phyloP scores from a whole-genome alignment of 1,140 invertebrate genomes.

The Neodiprion lecontei region DNA sequence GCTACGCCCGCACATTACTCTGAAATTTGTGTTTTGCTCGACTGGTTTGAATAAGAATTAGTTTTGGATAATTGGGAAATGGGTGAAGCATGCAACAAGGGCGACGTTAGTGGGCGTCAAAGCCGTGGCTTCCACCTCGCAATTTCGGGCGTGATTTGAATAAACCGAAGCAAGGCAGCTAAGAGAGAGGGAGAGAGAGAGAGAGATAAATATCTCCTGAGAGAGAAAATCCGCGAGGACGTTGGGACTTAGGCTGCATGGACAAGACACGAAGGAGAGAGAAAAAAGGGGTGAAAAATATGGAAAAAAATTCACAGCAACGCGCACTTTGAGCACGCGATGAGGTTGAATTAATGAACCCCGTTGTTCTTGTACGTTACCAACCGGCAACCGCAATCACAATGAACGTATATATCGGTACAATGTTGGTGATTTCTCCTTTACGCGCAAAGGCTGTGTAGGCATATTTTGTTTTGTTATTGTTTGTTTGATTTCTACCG shows the following conservation, averaged over 20 bases:
- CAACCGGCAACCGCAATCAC: no score
- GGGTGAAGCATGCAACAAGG: not conserved
- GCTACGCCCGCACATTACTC: no score
- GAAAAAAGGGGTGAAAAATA: not conserved
- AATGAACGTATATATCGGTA: not conserved
- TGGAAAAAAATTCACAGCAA: no score
- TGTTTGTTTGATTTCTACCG: no score
- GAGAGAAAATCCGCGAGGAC: not conserved
- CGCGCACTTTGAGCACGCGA: not conserved
- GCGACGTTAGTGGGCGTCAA: not conserved
- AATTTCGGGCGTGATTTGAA: not conserved
- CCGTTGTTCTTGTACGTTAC: not conserved
- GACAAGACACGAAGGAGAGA: not conserved
- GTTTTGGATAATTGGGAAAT: no score
- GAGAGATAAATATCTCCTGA: not conserved
- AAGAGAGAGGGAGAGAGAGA: not conserved
- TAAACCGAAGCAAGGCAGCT: not conserved
- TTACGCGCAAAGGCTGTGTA: no score
- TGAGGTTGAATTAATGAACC: not conserved
- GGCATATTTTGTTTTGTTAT: no score
- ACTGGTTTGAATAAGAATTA: no score
- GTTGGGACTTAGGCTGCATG: not conserved
- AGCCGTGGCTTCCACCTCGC: not conserved
- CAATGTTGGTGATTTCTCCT: not conserved
- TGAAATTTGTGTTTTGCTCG: no score